Evolutionary conservation across 1,140 invertebrate species (phyloP), one percentile per base, ranked within the genome.

Genomic region (Drosophila insularis): DNA sequence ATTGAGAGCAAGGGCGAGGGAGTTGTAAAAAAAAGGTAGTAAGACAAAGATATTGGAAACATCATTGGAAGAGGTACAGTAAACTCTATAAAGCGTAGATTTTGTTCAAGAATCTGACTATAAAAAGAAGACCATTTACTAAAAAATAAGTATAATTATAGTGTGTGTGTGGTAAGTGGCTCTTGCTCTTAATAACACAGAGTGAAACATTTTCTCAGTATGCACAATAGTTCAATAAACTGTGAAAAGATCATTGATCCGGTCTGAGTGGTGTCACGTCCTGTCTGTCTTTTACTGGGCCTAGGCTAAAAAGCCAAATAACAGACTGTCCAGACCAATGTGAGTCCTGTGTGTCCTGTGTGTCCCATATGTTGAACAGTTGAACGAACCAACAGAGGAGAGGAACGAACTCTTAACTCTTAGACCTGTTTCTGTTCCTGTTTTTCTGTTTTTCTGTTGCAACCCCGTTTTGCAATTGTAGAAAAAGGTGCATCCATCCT

Each of bases 191-290:
- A 27, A 27, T 27, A 46, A 63, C 27, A 17, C 5, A 3, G 50
- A 17, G 6, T 27, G 7, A 53, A 50, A 53, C 55, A 74, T 19
- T 61, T 74, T 58, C 60, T 67, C 54, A 64, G 63, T 39, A 13
- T 78, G 2, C 27, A 11, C 35, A 40, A 74, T 87, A 69, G 82
- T 89, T 87, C 82, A 87, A 89, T 72, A 87, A 87, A 89, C 82
- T 80, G 75, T 46, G 19, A 50, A 58, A 64, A 68, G 81, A 74
- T 7, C 82, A 63, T 81, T 87, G 81, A 86, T 87, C 82, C 74
- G 55, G 32, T 8, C 35, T 13, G 10, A 11, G 35, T 13, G 11
- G 43, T 27, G 27, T 27, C 27, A 27, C 27, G 27, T 27, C 27
- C 27, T 27, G 27, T 27, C 27, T 27, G 4, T 27, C 27, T 6